Conservation (phyloP, 2,797 vertebrate species). For the Aythya fuligula region DNA sequence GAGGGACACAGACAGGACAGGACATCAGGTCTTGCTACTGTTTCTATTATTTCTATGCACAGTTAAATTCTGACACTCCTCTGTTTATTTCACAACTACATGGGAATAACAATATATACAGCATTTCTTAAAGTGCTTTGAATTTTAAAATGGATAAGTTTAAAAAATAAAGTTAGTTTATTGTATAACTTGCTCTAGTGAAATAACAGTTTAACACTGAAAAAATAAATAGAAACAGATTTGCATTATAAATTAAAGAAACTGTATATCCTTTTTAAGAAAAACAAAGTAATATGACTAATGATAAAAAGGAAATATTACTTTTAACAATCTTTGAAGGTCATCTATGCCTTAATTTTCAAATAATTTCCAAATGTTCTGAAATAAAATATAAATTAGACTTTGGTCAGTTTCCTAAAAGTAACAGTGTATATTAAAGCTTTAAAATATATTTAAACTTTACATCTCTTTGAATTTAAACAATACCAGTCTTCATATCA, state of each 20-base stretch:
- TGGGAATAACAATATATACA: not conserved
- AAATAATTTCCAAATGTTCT: not conserved
- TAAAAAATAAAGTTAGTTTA: not conserved
- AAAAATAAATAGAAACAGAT: not conserved
- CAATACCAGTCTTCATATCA: conserved; percentile 29
- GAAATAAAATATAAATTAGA: not conserved
- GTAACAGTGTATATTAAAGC: not conserved
- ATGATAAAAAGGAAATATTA: not conserved
- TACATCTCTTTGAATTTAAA: conserved; percentile 34
- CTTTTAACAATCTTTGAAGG: not conserved
- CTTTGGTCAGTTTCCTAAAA: not conserved
- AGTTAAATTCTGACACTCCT: not conserved
- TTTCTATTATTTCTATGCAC: not conserved
- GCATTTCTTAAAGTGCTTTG: not conserved
- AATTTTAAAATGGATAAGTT: not conserved
- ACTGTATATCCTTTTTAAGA: not conserved
- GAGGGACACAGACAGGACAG: too few relatives aligned
- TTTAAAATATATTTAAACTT: conserved; percentile 21
- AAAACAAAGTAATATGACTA: not conserved
- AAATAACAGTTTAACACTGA: not conserved
- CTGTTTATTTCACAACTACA: not conserved
- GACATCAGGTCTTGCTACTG: too few relatives aligned
- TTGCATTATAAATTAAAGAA: not conserved
- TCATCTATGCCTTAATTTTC: not conserved
- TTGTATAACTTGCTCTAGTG: not conserved